These are phyloP conservation scores for Delichon dasypus DNA, from an alignment of 2,797 vertebrate species.

Conservation along the genomic window DNA sequence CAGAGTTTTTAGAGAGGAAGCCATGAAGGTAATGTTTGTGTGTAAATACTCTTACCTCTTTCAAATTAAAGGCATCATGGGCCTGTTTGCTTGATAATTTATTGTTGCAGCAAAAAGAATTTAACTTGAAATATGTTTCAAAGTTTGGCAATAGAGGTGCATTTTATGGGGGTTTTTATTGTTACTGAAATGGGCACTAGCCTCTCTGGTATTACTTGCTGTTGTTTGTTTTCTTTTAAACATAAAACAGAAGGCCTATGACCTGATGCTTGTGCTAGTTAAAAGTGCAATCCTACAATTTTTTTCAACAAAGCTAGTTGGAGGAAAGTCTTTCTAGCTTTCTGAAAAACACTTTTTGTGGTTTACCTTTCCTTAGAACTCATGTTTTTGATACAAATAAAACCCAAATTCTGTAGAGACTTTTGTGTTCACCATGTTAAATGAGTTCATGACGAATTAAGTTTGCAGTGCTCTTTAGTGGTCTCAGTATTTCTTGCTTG, in stretches of 20 bases:
- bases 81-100: neutral
- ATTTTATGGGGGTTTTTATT: neutral
- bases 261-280: neutral
- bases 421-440: neutral
- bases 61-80: neutral
- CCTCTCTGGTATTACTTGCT: neutral
- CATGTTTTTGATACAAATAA: neutral
- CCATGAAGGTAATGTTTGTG: constrained; percentile 82
- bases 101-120: neutral
- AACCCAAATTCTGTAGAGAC: neutral
- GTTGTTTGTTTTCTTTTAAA: neutral
- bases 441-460: neutral
- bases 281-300: neutral
- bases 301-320: neutral
- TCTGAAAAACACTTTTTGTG: neutral
- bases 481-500: neutral
- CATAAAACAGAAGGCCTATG: neutral
- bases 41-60: neutral
- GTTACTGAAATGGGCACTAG: neutral
- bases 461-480: neutral
- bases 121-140: neutral
- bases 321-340: neutral
- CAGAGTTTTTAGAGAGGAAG: constrained; percentile 88
- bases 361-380: neutral
- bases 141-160: neutral